These are phyloP conservation scores for Cyanoramphus novaezelandiae DNA, from an alignment of 2,113 vertebrate genomes.

Conservation along the genomic window DNA sequence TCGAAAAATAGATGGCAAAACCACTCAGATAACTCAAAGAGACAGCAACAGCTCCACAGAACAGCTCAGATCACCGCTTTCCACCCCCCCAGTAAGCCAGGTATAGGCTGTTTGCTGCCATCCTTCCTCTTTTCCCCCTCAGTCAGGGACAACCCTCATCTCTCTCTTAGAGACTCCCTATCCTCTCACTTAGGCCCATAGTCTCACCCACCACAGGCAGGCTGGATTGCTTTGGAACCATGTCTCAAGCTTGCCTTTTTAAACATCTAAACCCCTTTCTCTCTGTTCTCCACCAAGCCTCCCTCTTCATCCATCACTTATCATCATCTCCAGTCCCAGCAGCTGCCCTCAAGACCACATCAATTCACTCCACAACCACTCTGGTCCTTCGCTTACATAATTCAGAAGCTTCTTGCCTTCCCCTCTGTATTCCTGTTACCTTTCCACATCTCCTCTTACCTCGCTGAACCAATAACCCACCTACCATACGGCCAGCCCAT, in stretches of 20 bases:
- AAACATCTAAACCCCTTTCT: background rate
- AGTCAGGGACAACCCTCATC: too few species aligned
- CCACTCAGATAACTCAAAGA: background rate
- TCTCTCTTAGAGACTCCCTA: background rate
- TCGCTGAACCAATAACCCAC: background rate
- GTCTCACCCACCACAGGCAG: background rate
- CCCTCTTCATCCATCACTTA: background rate
- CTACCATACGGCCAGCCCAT: background rate
- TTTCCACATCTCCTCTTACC: conserved; percentile 36
- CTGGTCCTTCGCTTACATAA: background rate
- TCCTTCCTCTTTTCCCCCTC: background rate
- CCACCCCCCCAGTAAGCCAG: accelerated
- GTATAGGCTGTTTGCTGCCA: background rate
- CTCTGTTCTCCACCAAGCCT: background rate
- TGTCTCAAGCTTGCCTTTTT: background rate
- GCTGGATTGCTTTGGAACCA: background rate
- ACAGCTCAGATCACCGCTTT: background rate
- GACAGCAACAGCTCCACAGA: background rate
- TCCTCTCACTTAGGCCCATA: background rate
- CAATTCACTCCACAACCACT: background rate
- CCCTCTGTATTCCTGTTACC: conserved; percentile 15
- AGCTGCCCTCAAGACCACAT: background rate
- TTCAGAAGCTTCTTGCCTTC: conserved; percentile 32
- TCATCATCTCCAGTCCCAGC: background rate
- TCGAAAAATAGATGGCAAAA: background rate